Evolutionary conservation across 2,888 invertebrate species (phyloP).

Genomic region (Platerodrilus igneus): DNA sequence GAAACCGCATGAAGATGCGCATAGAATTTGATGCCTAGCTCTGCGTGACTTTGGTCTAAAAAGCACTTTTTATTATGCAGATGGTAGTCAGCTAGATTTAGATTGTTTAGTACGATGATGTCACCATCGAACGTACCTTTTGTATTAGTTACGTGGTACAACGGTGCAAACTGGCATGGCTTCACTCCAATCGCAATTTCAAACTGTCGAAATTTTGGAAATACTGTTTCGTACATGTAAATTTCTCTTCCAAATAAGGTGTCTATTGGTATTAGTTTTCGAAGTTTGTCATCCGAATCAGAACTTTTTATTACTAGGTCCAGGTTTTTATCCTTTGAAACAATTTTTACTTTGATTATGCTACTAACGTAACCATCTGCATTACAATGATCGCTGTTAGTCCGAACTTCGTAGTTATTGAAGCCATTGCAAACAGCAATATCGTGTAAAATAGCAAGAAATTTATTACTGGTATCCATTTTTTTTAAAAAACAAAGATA

Average conservation of each 20-base stretch:
- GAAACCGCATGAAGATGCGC: conserved; percentile 34
- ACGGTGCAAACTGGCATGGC: no score
- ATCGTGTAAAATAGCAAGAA: no score
- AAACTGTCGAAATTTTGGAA: conserved; percentile 27
- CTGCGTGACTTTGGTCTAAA: conserved; percentile 33
- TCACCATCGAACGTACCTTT: no score
- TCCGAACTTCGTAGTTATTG: no score
- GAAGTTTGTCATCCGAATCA: conserved; percentile 10
- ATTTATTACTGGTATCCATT: no score
- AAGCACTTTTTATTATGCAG: conserved; percentile 27
- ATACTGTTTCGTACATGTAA: conserved; percentile 30
- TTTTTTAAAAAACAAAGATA: no score
- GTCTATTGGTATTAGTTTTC: conserved; percentile 17
- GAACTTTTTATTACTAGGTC: conserved; percentile 16
- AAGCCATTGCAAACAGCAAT: no score
- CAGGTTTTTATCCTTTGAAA: no score
- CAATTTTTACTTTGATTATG: no score
- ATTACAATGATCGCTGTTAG: no score
- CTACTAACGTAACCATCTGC: no score
- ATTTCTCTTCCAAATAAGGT: conserved; percentile 29
- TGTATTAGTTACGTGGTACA: no score
- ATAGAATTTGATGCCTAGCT: conserved; percentile 31
- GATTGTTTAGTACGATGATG: conserved; percentile 31
- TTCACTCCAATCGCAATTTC: conserved; percentile 24
- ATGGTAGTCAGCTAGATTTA: conserved; percentile 28